Evolutionary conservation across 2,113 vertebrate species (phyloP).

Genomic region (Bubo blakistoni): DNA sequence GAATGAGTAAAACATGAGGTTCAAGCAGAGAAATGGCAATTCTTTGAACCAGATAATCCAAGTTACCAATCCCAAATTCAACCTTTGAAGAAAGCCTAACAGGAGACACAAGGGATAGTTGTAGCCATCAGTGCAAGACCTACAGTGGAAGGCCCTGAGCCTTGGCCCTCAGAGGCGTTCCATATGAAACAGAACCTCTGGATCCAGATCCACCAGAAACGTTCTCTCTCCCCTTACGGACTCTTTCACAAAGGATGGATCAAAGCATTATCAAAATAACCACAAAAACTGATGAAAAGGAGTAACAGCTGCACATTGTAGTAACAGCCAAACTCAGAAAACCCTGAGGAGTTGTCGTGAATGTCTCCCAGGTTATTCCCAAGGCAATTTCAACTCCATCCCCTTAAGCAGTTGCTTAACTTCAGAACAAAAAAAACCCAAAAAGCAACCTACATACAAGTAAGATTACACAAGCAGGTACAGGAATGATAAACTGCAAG

Average conservation of each 20-base stretch:
- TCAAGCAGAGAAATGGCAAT: not conserved
- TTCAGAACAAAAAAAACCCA: not conserved
- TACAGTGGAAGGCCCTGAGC: not conserved
- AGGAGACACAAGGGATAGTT: not conserved
- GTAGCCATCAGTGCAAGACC: not conserved
- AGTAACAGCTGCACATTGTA: not conserved
- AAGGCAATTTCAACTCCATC: not conserved
- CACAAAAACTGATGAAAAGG: not conserved
- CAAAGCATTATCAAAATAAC: not conserved
- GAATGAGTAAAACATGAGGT: not conserved
- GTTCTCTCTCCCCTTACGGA: not conserved
- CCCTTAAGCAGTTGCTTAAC: not conserved
- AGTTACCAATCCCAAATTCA: fast-evolving
- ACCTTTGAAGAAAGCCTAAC: fast-evolving
- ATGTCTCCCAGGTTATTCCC: not conserved
- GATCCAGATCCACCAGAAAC: not conserved
- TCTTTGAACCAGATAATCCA: not conserved
- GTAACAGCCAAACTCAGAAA: not conserved
- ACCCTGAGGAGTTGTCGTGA: not conserved
- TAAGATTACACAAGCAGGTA: no score
- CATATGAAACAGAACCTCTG: not conserved
- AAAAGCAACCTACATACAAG: not conserved
- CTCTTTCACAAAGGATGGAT: not conserved
- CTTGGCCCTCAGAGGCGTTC: not conserved
- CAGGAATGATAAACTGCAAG: not conserved